Base-by-base conservation (phyloP, 35 echinoderm and acorn worm genomes). In the Heliocidaris tuberculata region DNA sequence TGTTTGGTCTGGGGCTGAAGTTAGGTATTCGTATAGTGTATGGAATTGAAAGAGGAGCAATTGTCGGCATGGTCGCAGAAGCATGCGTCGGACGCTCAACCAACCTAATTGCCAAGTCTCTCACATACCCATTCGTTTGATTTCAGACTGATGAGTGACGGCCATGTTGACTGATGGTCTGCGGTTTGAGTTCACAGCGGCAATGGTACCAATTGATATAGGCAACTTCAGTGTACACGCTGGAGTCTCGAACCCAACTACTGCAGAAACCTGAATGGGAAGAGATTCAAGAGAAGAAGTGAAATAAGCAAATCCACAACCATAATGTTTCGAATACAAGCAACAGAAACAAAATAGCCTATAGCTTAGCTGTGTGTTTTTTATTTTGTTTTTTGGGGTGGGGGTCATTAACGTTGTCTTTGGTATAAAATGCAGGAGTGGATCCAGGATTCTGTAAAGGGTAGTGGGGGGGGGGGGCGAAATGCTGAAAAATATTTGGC, bases 91-190 rank as follows among this genome's bases (percentile, higher is more conserved):
- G n/a, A n/a, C n/a, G n/a, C n/a, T n/a, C 13, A 89, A 35, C 31
- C 21, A 89, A 89, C 31, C 86, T 13, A 30, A 30, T 6, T 32
- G 31, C 35, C 35, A 42, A 42, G 35, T 5, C 21, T 29, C 85
- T 86, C 19, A 47, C 87, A 7, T 93, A 93, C 91, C 91, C 91
- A 93, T 93, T 30, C 91, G 91, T 93, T 93, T 93, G 50, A 59
- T 10, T 93, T 93, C 91, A 17, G 91, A 93, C 50, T 93, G 91
- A 31, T 93, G 91, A 9, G 91, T 93, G 47, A 93, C 91, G 48
- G 91, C 91, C 91, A 93, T 93, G 91, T 93, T 93, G 13, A 93
- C 91, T 4, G 91, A 32, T 59, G 91, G 91, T 13, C 48, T 32
- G 10, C 31, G 50, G 50, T 5, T 27, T 9, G 91, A n/a, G 50